phyloP scores from a whole-genome alignment of 2,888 invertebrate genomes.

The Leucozona laternaria region DNA sequence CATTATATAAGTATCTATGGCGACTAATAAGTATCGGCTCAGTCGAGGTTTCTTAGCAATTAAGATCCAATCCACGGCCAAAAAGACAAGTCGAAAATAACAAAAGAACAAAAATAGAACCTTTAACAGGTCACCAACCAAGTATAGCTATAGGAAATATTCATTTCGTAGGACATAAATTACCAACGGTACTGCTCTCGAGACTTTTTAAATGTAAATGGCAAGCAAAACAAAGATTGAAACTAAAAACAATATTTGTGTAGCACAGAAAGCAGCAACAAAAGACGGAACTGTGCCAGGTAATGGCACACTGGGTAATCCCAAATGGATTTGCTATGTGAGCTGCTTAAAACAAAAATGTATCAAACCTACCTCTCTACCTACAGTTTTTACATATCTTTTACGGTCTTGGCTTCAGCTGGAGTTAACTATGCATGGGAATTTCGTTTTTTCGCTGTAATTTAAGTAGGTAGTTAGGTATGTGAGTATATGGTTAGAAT shows the following conservation, averaged over 20 bases:
- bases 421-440: constrained; percentile 22
- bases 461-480: constrained; percentile 58
- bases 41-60: constrained; percentile 42
- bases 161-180: constrained; percentile 39
- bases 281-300: constrained; percentile 63
- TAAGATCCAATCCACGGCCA: constrained; percentile 62
- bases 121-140: background rate
- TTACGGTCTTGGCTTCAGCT: background rate
- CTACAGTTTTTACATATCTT: constrained; percentile 11
- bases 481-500: background rate
- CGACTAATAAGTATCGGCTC: constrained; percentile 5
- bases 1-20: no score
- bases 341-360: constrained; percentile 43
- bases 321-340: constrained; percentile 67
- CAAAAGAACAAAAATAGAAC: constrained; percentile 42
- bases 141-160: constrained; percentile 5
- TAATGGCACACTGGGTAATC: constrained; percentile 59
- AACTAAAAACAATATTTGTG: background rate
- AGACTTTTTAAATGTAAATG: constrained; percentile 31
- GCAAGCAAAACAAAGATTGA: constrained; percentile 30
- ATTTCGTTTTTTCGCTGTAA: constrained; percentile 27
- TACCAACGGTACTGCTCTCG: constrained; percentile 38
- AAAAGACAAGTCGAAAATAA: constrained; percentile 28
- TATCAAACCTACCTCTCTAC: background rate
- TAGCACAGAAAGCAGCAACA: constrained; percentile 29